phyloP scores from a whole-genome alignment of 2,888 invertebrate genomes.

The Adelphocoris suturalis region DNA sequence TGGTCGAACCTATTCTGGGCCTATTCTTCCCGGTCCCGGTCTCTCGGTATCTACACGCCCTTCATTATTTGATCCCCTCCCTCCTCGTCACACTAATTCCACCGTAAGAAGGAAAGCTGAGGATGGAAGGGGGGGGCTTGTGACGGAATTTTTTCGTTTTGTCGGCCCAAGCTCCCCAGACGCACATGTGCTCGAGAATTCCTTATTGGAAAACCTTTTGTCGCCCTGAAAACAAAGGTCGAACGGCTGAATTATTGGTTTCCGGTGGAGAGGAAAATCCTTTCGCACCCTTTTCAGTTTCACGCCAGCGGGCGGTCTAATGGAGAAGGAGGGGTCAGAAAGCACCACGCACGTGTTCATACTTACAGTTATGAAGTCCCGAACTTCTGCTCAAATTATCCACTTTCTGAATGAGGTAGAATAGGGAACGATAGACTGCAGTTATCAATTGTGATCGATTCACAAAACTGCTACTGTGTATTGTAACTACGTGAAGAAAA shows the following conservation, averaged over 20 bases:
- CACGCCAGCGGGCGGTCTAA: not conserved
- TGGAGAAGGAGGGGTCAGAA: not conserved
- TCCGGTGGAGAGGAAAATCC: slow-evolving; percentile 27
- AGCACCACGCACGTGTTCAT: not conserved
- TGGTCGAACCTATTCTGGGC: slow-evolving; percentile 1
- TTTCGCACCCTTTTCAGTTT: slow-evolving; percentile 29
- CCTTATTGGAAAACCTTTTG: slow-evolving; percentile 38
- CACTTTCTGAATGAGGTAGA: no score
- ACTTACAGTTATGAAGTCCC: not conserved
- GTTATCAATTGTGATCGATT: no score
- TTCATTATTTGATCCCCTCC: not conserved
- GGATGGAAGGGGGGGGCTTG: not conserved
- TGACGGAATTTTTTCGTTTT: not conserved
- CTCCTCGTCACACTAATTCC: not conserved
- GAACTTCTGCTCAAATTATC: no score
- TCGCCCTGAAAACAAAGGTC: slow-evolving; percentile 16
- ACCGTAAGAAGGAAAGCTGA: not conserved
- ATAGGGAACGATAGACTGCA: no score
- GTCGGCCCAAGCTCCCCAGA: not conserved
- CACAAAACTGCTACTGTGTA: no score
- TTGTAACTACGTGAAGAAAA: no score
- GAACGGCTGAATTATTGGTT: slow-evolving; percentile 15
- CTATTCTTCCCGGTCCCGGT: not conserved
- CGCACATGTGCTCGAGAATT: slow-evolving; percentile 31
- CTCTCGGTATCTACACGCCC: not conserved